These are phyloP conservation scores for Ichneumon xanthorius DNA, from an alignment of 2,888 invertebrate genomes.

Conservation along the genomic window DNA sequence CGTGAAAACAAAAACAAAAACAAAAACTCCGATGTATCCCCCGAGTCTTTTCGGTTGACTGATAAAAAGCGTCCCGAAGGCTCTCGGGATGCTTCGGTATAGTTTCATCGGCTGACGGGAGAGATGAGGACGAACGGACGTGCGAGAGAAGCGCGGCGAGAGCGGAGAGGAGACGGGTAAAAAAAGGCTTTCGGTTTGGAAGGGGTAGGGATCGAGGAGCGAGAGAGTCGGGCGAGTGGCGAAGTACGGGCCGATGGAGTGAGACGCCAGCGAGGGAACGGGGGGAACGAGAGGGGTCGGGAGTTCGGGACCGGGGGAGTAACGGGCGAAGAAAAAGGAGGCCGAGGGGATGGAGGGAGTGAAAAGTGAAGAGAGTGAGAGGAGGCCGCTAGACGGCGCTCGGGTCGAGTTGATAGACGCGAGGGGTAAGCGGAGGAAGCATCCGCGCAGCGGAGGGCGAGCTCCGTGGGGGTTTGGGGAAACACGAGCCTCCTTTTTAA, in stretches of 20 bases:
- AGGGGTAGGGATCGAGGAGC: constrained; percentile 50
- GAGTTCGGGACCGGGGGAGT: constrained; percentile 43
- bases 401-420: constrained; percentile 9
- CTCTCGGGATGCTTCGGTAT: constrained; percentile 61
- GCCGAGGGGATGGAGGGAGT: constrained; percentile 55
- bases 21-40: constrained; percentile 70
- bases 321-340: constrained; percentile 56
- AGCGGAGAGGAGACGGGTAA: constrained; percentile 52
- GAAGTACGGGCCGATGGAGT: background rate
- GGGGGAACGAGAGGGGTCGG: constrained; percentile 32
- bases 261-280: constrained; percentile 26
- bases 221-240: constrained; percentile 22
- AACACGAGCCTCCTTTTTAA: background rate
- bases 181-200: constrained; percentile 54
- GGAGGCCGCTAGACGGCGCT: constrained; percentile 49
- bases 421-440: constrained; percentile 30
- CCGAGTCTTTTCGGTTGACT: constrained; percentile 78
- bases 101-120: constrained; percentile 68
- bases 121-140: constrained; percentile 71
- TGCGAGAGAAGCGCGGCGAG: constrained; percentile 33
- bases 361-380: constrained; percentile 32
- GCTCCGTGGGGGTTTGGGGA: constrained; percentile 19
- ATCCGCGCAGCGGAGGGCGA: constrained; percentile 39
- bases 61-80: constrained; percentile 79
- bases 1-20: constrained; percentile 12